These are phyloP conservation scores for Sminthurinus signatus DNA, from an alignment of 1,140 invertebrate genomes.

Conservation along the genomic window DNA sequence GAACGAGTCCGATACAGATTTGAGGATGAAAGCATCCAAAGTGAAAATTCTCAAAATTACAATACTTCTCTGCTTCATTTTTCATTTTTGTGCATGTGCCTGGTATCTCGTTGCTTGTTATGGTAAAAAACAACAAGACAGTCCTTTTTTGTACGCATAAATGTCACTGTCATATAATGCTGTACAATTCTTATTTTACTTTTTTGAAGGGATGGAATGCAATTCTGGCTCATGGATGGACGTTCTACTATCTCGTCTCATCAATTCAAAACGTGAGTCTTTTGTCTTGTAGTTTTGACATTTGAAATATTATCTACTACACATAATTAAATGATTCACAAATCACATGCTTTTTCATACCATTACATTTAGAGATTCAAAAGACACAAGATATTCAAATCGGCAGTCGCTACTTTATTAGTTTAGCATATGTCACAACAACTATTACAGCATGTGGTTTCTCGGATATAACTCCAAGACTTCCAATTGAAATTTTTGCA, in stretches of 20 bases:
- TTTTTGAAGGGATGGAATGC: slow-evolving; percentile 8
- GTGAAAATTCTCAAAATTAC: slow-evolving; percentile 37
- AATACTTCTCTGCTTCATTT: slow-evolving; percentile 34
- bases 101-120: slow-evolving; percentile 36
- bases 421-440: slow-evolving; percentile 28
- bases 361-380: background rate
- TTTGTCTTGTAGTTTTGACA: too few relatives aligned
- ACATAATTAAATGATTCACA: too few relatives aligned
- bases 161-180: too few relatives aligned
- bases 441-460: slow-evolving; percentile 29
- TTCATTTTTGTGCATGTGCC: slow-evolving; percentile 38
- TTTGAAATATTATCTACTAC: too few relatives aligned
- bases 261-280: too few relatives aligned
- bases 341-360: background rate
- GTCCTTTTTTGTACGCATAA: too few relatives aligned
- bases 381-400: background rate
- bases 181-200: too few relatives aligned
- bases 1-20: slow-evolving; percentile 27
- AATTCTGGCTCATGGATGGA: slow-evolving; percentile 28
- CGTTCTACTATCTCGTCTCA: background rate
- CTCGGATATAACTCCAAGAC: slow-evolving; percentile 14
- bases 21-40: slow-evolving; percentile 29
- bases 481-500: slow-evolving; percentile 19
- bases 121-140: too few relatives aligned
- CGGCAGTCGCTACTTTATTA: slow-evolving; percentile 5